Evolutionary conservation across 2,888 invertebrate species (phyloP).

Genomic region (Hoplodrina ambigua): DNA sequence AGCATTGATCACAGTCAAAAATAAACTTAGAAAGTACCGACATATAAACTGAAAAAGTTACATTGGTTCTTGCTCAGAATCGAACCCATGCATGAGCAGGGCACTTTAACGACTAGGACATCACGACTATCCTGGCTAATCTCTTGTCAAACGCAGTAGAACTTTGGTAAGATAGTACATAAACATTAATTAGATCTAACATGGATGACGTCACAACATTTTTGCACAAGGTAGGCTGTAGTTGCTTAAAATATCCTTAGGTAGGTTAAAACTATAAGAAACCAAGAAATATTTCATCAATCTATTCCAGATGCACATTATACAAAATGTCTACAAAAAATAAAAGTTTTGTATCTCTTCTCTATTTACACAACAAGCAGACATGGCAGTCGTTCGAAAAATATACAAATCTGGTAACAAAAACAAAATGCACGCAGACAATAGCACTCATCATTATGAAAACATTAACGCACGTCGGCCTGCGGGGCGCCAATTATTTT

Average conservation of each 20-base stretch:
- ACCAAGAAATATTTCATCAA: not conserved
- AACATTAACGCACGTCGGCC: slow-evolving; percentile 86
- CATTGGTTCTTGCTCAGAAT: too few relatives aligned
- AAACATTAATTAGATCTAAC: too few relatives aligned
- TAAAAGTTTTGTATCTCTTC: slow-evolving; percentile 69
- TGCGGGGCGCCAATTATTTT: slow-evolving; percentile 89
- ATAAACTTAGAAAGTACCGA: too few relatives aligned
- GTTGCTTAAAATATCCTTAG: not conserved
- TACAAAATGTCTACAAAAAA: slow-evolving; percentile 12
- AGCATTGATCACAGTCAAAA: too few relatives aligned
- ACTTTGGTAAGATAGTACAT: too few relatives aligned
- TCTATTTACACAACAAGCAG: slow-evolving; percentile 75
- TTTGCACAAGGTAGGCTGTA: not conserved
- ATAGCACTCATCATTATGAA: slow-evolving; percentile 87
- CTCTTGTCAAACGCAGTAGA: too few relatives aligned
- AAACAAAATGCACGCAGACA: slow-evolving; percentile 80
- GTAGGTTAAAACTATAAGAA: not conserved
- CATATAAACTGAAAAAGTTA: too few relatives aligned
- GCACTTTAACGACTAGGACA: too few relatives aligned
- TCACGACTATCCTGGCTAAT: too few relatives aligned
- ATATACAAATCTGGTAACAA: slow-evolving; percentile 83
- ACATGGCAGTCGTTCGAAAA: slow-evolving; percentile 66
- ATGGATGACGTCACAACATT: too few relatives aligned
- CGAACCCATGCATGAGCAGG: too few relatives aligned
- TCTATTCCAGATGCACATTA: slow-evolving; percentile 1